These are phyloP conservation scores for Raja brachyura DNA, from an alignment of 2,113 vertebrate species.

Conservation along the genomic window DNA sequence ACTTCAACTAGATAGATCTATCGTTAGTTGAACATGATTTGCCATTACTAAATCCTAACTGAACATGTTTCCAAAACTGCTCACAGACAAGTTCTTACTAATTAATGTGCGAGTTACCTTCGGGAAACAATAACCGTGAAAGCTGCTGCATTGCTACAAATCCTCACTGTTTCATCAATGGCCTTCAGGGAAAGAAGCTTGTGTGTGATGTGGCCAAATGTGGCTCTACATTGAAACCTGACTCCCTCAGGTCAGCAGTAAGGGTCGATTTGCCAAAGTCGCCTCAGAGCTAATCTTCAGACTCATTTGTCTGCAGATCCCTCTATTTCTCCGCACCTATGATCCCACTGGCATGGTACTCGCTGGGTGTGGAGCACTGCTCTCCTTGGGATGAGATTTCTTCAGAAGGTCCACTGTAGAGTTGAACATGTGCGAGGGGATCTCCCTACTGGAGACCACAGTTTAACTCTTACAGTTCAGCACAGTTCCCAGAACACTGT, in stretches of 20 bases:
- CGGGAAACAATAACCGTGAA: neutral
- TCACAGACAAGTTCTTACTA: neutral
- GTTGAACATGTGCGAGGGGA: neutral
- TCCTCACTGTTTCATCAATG: no score
- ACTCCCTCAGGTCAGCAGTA: neutral
- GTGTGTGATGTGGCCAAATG: neutral
- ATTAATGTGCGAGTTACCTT: neutral
- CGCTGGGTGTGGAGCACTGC: neutral
- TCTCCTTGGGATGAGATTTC: slow-evolving; percentile 4
- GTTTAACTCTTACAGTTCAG: neutral
- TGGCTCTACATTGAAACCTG: neutral
- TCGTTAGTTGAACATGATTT: no score
- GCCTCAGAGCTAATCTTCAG: neutral
- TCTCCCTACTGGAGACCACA: neutral
- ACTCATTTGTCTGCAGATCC: neutral
- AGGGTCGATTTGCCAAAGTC: neutral
- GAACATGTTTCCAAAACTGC: neutral
- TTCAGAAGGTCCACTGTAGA: neutral
- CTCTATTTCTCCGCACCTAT: neutral
- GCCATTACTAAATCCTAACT: no score
- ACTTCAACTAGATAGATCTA: no score
- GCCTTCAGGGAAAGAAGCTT: neutral
- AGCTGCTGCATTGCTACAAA: no score
- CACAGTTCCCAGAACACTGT: neutral
- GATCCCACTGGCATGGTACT: neutral